Percentiles rank a stretch among this genome's conserved stretches.
phyloP scores from a whole-genome alignment of 2,888 invertebrate genomes.

The Drosophila leonis region DNA sequence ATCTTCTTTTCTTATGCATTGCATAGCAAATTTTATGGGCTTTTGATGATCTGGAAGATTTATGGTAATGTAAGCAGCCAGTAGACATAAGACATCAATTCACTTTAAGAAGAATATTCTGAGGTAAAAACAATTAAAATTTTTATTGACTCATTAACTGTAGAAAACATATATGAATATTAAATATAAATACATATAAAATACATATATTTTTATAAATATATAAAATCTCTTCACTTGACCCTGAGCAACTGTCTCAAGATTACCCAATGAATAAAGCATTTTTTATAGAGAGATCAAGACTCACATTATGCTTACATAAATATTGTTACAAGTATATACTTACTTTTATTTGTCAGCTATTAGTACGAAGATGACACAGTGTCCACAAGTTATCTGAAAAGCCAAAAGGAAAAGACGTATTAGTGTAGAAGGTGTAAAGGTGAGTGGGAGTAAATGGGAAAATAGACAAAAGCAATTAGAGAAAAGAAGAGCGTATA shows the following conservation, averaged over 20 bases:
- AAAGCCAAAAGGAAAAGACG: no score
- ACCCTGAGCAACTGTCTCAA: not conserved
- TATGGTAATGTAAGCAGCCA: not conserved
- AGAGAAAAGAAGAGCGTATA: not conserved
- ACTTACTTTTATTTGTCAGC: constrained; percentile 1
- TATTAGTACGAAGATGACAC: not conserved
- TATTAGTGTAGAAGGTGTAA: not conserved
- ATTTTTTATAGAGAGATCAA: not conserved
- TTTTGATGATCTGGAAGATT: not conserved
- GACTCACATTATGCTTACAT: not conserved
- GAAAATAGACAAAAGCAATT: not conserved
- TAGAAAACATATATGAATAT: no score
- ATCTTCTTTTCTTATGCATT: not conserved
- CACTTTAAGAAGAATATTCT: not conserved
- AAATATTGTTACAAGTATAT: not conserved
- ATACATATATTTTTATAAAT: no score
- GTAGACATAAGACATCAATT: not conserved
- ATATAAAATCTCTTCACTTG: not conserved
- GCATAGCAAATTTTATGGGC: not conserved
- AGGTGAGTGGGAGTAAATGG: not conserved
- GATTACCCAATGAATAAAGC: not conserved
- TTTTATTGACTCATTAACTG: not conserved
- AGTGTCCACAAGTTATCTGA: not conserved
- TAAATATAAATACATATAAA: not conserved
- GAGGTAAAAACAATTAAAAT: not conserved